Conservation (phyloP, 2,113 vertebrate species). For the Perca fluviatilis region DNA sequence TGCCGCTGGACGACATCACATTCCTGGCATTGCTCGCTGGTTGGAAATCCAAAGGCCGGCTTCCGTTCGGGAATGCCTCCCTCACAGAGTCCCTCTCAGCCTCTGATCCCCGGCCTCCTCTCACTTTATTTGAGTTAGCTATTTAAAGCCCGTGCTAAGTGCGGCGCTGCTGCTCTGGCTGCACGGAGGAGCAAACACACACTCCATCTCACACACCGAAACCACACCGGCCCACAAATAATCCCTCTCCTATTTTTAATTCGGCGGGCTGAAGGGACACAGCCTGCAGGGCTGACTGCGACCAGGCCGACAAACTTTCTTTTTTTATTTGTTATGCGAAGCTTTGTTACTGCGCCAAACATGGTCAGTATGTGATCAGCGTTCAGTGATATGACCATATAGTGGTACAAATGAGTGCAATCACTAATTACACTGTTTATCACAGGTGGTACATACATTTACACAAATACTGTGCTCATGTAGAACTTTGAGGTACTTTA, state of each 20-base stretch:
- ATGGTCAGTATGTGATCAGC: background rate
- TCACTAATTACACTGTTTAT: background rate
- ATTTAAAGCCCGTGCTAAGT: slow-evolving; percentile 79
- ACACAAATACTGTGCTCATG: background rate
- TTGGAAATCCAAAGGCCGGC: slow-evolving; percentile 72
- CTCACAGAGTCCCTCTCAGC: slow-evolving; percentile 77
- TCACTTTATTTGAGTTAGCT: slow-evolving; percentile 81
- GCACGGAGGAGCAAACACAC: slow-evolving; percentile 62
- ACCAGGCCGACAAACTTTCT: background rate
- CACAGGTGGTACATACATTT: background rate
- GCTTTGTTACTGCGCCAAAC: slow-evolving; percentile 15
- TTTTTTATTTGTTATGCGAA: slow-evolving; percentile 29
- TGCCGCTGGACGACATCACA: slow-evolving; percentile 68
- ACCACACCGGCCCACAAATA: slow-evolving; percentile 72
- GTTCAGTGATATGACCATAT: background rate
- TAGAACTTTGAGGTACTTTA: too few relatives aligned
- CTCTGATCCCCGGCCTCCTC: slow-evolving; percentile 73
- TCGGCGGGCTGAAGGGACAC: slow-evolving; percentile 41
- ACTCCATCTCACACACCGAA: slow-evolving; percentile 63
- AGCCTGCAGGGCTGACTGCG: slow-evolving; percentile 49
- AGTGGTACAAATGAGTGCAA: background rate
- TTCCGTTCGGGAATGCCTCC: slow-evolving; percentile 80
- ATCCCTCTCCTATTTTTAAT: slow-evolving; percentile 77
- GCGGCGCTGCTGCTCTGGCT: slow-evolving; percentile 54
- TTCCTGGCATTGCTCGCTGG: slow-evolving; percentile 79